Evolutionary conservation across 2,797 vertebrate genomes (phyloP), one percentile per base, ranked within the genome.

Genomic region (Parauchenoglanis ngamensis): DNA sequence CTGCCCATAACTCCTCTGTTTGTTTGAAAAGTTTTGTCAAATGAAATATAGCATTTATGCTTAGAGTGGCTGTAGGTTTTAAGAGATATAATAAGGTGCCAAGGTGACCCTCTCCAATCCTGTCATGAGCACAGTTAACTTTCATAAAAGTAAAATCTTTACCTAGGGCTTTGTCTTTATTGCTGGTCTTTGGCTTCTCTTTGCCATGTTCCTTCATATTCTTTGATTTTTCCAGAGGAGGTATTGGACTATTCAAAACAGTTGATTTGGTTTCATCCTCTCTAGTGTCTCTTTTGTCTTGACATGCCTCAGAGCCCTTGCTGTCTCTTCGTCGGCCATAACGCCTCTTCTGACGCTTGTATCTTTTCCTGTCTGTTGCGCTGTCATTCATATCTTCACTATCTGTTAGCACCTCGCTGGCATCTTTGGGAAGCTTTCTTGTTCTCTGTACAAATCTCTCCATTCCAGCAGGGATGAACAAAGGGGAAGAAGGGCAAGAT

Each of bases 381-480:
- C 77, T 82, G 19, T 68, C 76, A 7, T 76, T 82, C 7, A 79
- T 87, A 68, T 92, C 94, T 49, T 95, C 95, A 61, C 94, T 95
- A 86, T 96, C 95, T 44, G 94, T 94, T 15, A 95, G 95, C 46
- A 87, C 77, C 40, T 23, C 90, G 59, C 86, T 85, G 2, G 31
- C 80, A 6, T 94, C 92, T 89, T 93, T 92, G 75, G 68, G 73
- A 44, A 90, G 90, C 78, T 91, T 94, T 88, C 90, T 92, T 5
- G 88, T 90, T 86, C 79, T 92, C 85, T 91, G 91, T 40, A 56
- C 2, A 4, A 90, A 83, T 87, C 89, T 94, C 85, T 90, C 89
- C 70, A 92, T 92, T 92, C 94, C 95, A 82, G 91, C 89, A 7
- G 95, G 94, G 87, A 96, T 83, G 76, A 96, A 96, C 59, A 96